These are phyloP conservation scores for Collichthys lucidus DNA, from an alignment of 2,113 vertebrate species.

Conservation along the genomic window DNA sequence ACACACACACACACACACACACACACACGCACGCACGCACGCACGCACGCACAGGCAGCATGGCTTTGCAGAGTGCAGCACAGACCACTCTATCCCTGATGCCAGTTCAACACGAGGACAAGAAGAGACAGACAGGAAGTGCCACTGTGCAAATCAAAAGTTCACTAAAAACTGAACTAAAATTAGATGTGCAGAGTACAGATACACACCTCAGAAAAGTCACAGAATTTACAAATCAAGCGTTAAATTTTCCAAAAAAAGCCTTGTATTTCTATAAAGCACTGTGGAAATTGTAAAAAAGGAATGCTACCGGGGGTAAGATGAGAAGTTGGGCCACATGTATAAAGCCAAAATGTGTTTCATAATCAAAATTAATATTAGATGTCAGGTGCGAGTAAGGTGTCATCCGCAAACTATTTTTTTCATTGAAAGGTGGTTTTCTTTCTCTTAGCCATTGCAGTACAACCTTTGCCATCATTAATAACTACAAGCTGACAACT, in stretches of 20 bases:
- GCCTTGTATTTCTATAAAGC: background rate
- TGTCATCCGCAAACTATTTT: background rate
- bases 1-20: constrained; percentile 19
- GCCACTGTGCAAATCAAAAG: constrained; percentile 30
- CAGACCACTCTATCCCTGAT: constrained; percentile 32
- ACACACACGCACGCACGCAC: too few relatives aligned
- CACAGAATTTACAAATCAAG: background rate
- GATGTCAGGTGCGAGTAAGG: background rate
- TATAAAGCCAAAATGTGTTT: background rate
- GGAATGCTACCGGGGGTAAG: too few relatives aligned
- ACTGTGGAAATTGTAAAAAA: background rate
- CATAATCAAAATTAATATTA: background rate
- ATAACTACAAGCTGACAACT: too few relatives aligned
- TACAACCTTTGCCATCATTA: background rate
- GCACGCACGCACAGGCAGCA: constrained; percentile 18
- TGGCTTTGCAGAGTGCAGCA: constrained; percentile 36
- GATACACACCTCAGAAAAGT: background rate
- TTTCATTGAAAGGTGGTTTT: background rate
- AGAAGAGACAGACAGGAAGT: constrained; percentile 23
- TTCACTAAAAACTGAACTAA: constrained; percentile 5
- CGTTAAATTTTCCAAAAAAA: background rate
- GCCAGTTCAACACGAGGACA: too few relatives aligned
- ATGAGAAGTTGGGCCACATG: background rate
- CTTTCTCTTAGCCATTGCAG: background rate
- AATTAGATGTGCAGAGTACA: constrained; percentile 15